Evolutionary conservation across 2,888 invertebrate species (phyloP).

Genomic region (Mayetiola destructor): DNA sequence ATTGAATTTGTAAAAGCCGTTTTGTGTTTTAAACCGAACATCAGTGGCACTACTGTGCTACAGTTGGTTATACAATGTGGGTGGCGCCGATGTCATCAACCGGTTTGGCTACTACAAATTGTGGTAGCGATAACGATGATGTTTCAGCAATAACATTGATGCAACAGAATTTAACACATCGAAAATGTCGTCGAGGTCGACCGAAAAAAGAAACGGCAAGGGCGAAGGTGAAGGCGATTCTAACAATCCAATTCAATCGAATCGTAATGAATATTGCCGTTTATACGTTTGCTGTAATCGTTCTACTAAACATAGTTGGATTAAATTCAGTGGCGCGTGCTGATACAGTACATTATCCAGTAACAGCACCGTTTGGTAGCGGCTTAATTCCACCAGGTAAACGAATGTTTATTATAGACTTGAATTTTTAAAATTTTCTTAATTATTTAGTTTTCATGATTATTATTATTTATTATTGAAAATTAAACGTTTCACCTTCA

Average conservation of each 20-base stretch:
- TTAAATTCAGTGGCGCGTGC: background rate
- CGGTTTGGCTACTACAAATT: background rate
- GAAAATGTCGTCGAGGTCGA: too few species aligned
- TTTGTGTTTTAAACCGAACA: background rate
- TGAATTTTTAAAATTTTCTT: too few species aligned
- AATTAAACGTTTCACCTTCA: too few species aligned
- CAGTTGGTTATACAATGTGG: constrained; percentile 6
- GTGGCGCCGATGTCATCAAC: background rate
- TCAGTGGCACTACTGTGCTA: constrained; percentile 11
- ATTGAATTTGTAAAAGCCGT: background rate
- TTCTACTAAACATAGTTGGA: constrained; percentile 6
- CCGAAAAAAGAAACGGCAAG: too few species aligned
- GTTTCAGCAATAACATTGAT: background rate
- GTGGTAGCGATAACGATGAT: constrained; percentile 2
- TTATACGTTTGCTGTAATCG: background rate
- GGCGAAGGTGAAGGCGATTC: too few species aligned
- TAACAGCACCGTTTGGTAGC: background rate
- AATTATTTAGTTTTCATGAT: background rate
- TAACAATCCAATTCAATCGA: too few species aligned
- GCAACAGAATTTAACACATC: background rate
- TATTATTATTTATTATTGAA: too few species aligned
- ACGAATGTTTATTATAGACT: too few species aligned
- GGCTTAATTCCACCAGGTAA: constrained; percentile 2
- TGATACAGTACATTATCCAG: constrained; percentile 3
- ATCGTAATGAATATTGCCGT: background rate